Percentiles rank a stretch among this genome's conserved stretches.
Evolutionary conservation across 2,888 invertebrate genomes (phyloP).

Genomic region (Acronicta leporina): DNA sequence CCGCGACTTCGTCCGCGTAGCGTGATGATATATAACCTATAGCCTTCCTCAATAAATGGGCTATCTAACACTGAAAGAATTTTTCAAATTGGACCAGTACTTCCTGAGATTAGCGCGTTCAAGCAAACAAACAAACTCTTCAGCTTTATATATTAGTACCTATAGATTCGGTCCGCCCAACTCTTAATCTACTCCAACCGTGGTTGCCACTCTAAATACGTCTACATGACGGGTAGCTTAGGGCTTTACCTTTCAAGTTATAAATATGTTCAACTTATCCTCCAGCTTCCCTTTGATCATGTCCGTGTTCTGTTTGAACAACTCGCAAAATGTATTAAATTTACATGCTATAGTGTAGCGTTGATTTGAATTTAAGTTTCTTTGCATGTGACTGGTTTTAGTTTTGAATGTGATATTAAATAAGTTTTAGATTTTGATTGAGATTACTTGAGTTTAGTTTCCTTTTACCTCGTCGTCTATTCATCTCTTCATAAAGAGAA

Average conservation of each 20-base stretch:
- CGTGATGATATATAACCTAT: no score
- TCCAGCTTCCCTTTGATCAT: conserved; percentile 51
- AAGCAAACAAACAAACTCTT: no score
- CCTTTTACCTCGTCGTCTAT: conserved; percentile 1
- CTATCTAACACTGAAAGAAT: no score
- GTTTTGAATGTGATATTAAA: conserved; percentile 32
- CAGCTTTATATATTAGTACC: no score
- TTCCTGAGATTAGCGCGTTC: no score
- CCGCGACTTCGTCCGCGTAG: no score
- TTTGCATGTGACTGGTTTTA: conserved; percentile 39
- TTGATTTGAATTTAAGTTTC: conserved; percentile 48
- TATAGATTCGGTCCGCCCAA: no score
- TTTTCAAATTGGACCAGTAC: no score
- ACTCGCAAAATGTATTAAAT: conserved; percentile 35
- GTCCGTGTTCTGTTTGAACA: conserved; percentile 35
- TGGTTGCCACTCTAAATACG: conserved; percentile 23
- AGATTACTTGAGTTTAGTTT: conserved; percentile 17
- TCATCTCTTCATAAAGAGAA: not conserved
- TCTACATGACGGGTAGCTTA: conserved; percentile 29
- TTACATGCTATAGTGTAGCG: conserved; percentile 25
- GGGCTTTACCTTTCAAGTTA: conserved; percentile 40
- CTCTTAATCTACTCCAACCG: conserved; percentile 5
- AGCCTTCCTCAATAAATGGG: no score
- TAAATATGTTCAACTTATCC: conserved; percentile 43
- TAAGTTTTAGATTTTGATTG: conserved; percentile 21